Percentiles rank a stretch among this genome's conserved stretches.
phyloP scores from a whole-genome alignment of 2,113 vertebrate genomes.

The Rhodinocichla rosea region DNA sequence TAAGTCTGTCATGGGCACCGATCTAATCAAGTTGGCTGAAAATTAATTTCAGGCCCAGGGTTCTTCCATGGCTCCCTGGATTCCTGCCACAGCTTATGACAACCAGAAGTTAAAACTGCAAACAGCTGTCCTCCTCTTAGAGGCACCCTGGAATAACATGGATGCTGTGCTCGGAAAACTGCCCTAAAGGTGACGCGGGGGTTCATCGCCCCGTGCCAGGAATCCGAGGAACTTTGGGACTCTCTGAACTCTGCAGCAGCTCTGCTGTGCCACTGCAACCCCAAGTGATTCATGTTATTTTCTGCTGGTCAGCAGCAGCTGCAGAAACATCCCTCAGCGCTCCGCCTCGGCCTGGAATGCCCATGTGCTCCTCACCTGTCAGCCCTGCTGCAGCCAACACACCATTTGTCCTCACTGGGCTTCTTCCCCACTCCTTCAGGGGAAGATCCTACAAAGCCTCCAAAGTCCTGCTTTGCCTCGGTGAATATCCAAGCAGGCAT shows the following conservation, averaged over 20 bases:
- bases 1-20: accelerated
- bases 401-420: neutral
- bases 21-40: neutral
- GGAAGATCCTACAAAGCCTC: neutral
- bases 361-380: conserved; percentile 71
- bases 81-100: neutral
- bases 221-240: conserved; percentile 11
- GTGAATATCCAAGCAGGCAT: neutral
- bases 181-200: neutral
- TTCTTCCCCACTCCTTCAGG: neutral
- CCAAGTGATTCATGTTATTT: conserved; percentile 21
- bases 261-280: neutral
- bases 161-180: neutral
- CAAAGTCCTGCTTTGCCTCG: neutral
- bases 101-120: neutral
- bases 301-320: conserved; percentile 66
- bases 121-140: neutral
- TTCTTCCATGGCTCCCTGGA: neutral
- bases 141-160: neutral
- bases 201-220: neutral
- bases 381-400: neutral
- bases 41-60: neutral
- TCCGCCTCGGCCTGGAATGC: neutral
- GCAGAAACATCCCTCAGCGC: conserved; percentile 58
- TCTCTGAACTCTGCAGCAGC: neutral